Percentiles rank a stretch among this genome's conserved stretches.
These are phyloP conservation scores for Spilosoma lubricipeda DNA, from an alignment of 2,888 invertebrate genomes.

Conservation along the genomic window DNA sequence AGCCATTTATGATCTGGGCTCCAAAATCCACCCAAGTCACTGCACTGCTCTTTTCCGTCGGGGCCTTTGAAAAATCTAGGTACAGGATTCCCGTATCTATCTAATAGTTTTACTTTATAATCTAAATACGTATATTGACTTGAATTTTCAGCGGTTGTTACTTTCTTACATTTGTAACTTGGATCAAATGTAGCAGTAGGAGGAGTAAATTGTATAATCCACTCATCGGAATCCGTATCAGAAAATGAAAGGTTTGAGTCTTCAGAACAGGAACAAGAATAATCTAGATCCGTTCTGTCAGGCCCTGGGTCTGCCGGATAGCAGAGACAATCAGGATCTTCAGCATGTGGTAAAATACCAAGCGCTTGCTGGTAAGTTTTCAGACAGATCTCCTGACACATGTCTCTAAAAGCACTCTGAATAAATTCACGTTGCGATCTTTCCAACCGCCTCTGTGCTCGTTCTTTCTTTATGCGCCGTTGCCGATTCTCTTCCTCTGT, in stretches of 20 bases:
- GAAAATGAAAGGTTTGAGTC: slow-evolving; percentile 63
- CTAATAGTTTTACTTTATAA: slow-evolving; percentile 74
- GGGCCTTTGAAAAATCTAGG: slow-evolving; percentile 78
- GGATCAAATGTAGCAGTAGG: slow-evolving; percentile 75
- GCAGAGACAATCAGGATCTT: slow-evolving; percentile 73
- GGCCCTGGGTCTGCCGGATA: slow-evolving; percentile 67
- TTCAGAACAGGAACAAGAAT: slow-evolving; percentile 79
- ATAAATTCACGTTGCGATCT: slow-evolving; percentile 76
- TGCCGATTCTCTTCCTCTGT: slow-evolving; percentile 78
- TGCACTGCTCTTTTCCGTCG: slow-evolving; percentile 78
- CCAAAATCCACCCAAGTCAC: slow-evolving; percentile 83
- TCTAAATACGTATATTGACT: slow-evolving; percentile 77
- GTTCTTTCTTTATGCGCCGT: slow-evolving; percentile 71
- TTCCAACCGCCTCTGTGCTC: slow-evolving; percentile 72
- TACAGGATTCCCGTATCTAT: slow-evolving; percentile 74
- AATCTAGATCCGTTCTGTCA: slow-evolving; percentile 62
- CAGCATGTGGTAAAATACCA: slow-evolving; percentile 71
- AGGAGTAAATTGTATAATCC: slow-evolving; percentile 82
- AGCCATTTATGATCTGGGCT: slow-evolving; percentile 73
- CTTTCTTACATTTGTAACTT: slow-evolving; percentile 66
- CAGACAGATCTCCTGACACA: slow-evolving; percentile 79
- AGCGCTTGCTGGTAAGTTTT: slow-evolving; percentile 81
- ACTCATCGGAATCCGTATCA: slow-evolving; percentile 80
- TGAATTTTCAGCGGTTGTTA: slow-evolving; percentile 58
- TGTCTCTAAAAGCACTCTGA: slow-evolving; percentile 75